Base-by-base conservation (phyloP, 2,888 invertebrate genomes). In the Troglohyphantes excavatus region DNA sequence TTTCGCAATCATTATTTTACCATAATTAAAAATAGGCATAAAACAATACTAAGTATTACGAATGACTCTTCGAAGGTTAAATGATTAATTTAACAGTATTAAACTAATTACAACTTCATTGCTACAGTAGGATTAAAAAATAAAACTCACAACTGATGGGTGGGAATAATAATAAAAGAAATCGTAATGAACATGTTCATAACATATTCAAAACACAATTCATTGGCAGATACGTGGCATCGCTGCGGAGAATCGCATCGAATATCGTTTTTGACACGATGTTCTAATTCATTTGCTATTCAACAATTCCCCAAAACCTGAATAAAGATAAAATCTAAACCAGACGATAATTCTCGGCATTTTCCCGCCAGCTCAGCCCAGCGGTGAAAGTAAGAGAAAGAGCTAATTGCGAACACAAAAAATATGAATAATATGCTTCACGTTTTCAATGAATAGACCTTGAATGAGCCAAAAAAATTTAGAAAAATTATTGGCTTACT, bases 381-480 rank as follows among this genome's bases (percentile, higher is more conserved):
- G 27, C 82, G 78, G 63, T 21, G 61, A 33, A 61, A 82, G 59
- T 59, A 61, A 72, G 39, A 82, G 61, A 59, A 70, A 61, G 70
- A 82, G 39, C 70, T 82, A 72, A 82, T 82, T 82, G 72, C 59
- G 61, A 82, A 21, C 39, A 39, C 39, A 78, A 68, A 68, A 46
- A 39, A 39, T 68, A 19, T 68, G 81, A 68, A 79, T 79, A 79
- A 81, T 81, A 81, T 67, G 27, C 68, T 82, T 82, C 72, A 82
- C 70, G 61, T 82, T 82, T 82, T 82, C 82, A 82, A 70, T 82
- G 82, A 82, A 82, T 26, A 82, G 72, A 82, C 82, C 82, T 82
- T 82, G 82, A 82, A 59, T 72, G 39, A 53, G 29, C 29, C 19
- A 13, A 63, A 70, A 82, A 82, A 70, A 59, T 59, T 68, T 82